Conservation (phyloP, 2,797 vertebrate genomes). For the Kryptolebias ocellatus region DNA sequence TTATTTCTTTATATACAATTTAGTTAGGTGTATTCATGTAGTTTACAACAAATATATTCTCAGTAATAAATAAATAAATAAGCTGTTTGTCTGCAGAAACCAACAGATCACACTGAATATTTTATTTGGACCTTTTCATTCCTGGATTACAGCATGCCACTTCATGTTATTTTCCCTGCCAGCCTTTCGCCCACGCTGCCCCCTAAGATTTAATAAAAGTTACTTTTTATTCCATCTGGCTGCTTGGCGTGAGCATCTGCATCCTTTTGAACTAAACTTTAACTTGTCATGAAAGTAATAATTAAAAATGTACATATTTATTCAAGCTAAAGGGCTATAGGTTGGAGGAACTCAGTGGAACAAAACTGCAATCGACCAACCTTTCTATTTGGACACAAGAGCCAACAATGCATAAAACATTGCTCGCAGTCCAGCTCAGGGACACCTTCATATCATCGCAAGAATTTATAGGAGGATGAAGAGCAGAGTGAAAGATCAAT, state of each 20-base stretch:
- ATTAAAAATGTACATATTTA: neutral
- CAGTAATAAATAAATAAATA: neutral
- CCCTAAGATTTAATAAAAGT: neutral
- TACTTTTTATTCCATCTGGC: neutral
- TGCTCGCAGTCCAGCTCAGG: neutral
- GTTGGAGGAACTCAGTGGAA: neutral
- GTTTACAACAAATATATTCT: too few relatives aligned
- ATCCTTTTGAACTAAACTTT: constrained; percentile 4
- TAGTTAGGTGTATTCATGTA: too few relatives aligned
- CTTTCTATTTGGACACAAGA: neutral
- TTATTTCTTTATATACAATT: neutral
- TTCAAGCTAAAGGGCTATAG: neutral
- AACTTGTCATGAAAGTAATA: neutral
- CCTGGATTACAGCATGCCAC: neutral
- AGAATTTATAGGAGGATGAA: constrained; percentile 2
- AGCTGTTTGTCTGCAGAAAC: neutral
- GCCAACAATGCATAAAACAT: neutral
- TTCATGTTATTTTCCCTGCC: neutral
- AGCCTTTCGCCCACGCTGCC: neutral
- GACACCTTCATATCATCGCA: neutral
- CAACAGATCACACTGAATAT: neutral
- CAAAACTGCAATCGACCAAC: neutral
- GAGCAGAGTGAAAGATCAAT: neutral
- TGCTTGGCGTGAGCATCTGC: neutral
- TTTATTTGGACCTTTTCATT: neutral